Base-by-base conservation (phyloP, 2,888 invertebrate species). In the Pristionchus mayeri region DNA sequence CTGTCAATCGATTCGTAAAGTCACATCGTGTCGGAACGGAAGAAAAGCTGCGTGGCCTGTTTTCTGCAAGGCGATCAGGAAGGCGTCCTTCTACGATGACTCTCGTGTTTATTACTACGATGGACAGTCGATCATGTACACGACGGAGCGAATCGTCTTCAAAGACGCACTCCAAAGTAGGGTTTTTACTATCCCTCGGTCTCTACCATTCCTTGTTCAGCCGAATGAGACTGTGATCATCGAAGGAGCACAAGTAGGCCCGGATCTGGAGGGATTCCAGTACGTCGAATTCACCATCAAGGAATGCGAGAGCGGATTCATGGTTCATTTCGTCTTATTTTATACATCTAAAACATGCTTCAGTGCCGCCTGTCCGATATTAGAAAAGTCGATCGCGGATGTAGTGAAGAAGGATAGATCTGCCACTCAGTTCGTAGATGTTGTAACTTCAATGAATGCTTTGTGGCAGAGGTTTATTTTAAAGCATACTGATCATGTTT, bases 61-160 rank as follows among this genome's bases (percentile, higher is more conserved):
- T 2, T 75, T 84, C 52, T 11, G 1, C 16, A n/a, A 50, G 37
- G 54, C 34, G 0, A 40, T 84, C 24, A 37, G 24, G 13, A 3
- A 52, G 27, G 24, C 27, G 34, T 37, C 52, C 0, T 71, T 54
- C 40, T 75, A 52, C 50, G 18, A 21, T 13, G n/a, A 18, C 16
- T 37, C 37, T n/a, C 52, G n/a, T 16, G n/a, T 54, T 7, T 75
- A 16, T 37, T 84, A 37, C 54, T 84, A 84, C 40, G 84, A 84
- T n/a, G 84, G 71, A 0, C 84, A 84, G 37, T 50, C 84, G 0
- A 50, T 84, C 18, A 40, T 84, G 34, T 84, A 52, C 40, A 75
- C 84, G 7, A 30, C 27, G 40, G 81, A 82, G n/a, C 40, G 27
- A 21, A 44, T 82, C 40, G 30, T 57, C 18, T 63, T 82, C 27